These are phyloP conservation scores for Brachionus angularis DNA, from an alignment of 1,140 invertebrate species.

Conservation along the genomic window DNA sequence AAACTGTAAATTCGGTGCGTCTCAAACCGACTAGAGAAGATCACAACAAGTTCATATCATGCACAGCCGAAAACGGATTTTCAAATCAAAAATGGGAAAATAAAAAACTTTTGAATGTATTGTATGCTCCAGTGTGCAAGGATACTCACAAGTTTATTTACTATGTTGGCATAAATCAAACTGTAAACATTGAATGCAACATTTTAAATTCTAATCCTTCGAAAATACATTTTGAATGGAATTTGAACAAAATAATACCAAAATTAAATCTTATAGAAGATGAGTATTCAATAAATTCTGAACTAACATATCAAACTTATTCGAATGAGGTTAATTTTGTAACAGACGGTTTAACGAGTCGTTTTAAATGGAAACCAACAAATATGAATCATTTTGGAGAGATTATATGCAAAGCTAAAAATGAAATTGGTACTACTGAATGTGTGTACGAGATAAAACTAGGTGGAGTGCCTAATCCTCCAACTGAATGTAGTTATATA, in stretches of 20 bases:
- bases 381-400: slow-evolving; percentile 1
- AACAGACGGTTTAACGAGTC: neutral
- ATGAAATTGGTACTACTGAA: slow-evolving; percentile 23
- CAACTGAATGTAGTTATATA: slow-evolving; percentile 28
- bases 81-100: slow-evolving; percentile 44
- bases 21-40: slow-evolving; percentile 8
- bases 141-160: slow-evolving; percentile 22
- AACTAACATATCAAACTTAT: neutral
- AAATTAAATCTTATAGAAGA: neutral
- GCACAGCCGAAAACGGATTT: slow-evolving; percentile 28
- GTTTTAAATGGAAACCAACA: slow-evolving; percentile 26
- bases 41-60: neutral
- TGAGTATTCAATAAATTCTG: neutral
- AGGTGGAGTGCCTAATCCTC: slow-evolving; percentile 30
- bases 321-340: neutral
- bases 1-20: neutral
- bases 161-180: slow-evolving; percentile 37
- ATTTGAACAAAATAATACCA: slow-evolving; percentile 13
- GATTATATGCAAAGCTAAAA: slow-evolving; percentile 7
- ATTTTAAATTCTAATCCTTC: slow-evolving; percentile 30
- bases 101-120: slow-evolving; percentile 21
- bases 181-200: slow-evolving; percentile 28
- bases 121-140: slow-evolving; percentile 36
- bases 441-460: slow-evolving; percentile 37
- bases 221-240: slow-evolving; percentile 12